These are phyloP conservation scores for Halcyon smyrnensis DNA, from an alignment of 2,797 vertebrate species.

Conservation along the genomic window DNA sequence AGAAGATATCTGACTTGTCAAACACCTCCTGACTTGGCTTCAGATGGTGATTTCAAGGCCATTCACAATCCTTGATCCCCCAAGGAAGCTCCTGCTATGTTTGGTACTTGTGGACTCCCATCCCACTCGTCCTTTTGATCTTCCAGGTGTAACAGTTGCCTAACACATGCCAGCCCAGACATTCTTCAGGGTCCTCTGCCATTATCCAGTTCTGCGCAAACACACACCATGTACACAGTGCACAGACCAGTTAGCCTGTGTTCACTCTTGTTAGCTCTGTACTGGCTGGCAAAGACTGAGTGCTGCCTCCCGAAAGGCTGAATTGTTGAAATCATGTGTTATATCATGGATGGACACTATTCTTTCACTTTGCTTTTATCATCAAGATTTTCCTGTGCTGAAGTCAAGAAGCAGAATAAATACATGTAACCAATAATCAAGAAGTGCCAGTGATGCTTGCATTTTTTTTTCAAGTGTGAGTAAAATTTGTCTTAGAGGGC, in stretches of 20 bases:
- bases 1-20: neutral
- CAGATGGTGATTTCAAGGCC: fast-evolving
- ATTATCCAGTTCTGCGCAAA: fast-evolving
- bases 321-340: neutral
- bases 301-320: neutral
- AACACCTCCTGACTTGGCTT: neutral
- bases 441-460: neutral
- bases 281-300: neutral
- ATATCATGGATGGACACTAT: neutral
- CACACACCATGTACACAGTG: fast-evolving
- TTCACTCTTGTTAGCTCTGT: neutral
- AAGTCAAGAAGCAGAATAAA: neutral
- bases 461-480: neutral
- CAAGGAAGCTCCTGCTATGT: neutral
- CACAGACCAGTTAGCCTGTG: neutral
- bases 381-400: fast-evolving
- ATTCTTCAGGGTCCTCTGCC: neutral
- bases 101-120: neutral
- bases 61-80: neutral
- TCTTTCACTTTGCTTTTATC: neutral
- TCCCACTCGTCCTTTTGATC: neutral
- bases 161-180: neutral
- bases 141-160: neutral
- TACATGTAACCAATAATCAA: neutral
- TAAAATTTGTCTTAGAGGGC: neutral